Base-by-base conservation (phyloP, 2,888 invertebrate species). In the Aproaerema taeniolella region DNA sequence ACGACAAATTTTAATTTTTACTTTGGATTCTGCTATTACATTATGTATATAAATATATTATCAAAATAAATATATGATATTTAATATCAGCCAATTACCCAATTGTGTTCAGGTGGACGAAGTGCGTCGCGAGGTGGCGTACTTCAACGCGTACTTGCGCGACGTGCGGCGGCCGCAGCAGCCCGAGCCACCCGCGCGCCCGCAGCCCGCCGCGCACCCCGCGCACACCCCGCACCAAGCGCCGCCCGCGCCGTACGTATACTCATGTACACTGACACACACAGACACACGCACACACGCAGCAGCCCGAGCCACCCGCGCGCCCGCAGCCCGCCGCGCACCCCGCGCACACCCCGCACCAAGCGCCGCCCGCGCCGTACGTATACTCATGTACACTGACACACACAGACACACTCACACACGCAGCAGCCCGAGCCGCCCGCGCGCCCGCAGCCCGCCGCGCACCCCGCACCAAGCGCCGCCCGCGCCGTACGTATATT, bases 81-180 rank as follows among this genome's bases (percentile, higher is more conserved):
- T n/a, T n/a, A n/a, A n/a, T n/a, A n/a, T n/a, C n/a, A n/a, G n/a
- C n/a, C n/a, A n/a, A n/a, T n/a, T n/a, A n/a, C n/a, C n/a, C n/a
- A n/a, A n/a, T n/a, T n/a, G n/a, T n/a, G n/a, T n/a, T n/a, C 47
- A 87, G 87, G 87, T 99, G 30, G 96, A 98, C 26, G 98, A 99
- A 80, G 98, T 98, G 1, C 95, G 95, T 50, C 95, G 96, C 62
- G 98, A 99, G 87, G 98, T 98, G 41, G 91, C 96, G 59, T 99
- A 97, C 79, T 99, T 98, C 87, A 99, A 99, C 82, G 98, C 98
- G 75, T 99, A 98, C 85, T 82, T 94, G 58, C 90, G 92, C 53
- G 99, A 99, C 87, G 94, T 96, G 2, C 97, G 97, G 58, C 90
- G 99, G 32, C 99, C 99, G 6, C 95, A 96, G 78, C 88, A 98